Conservation (phyloP, 92 coral and sea anemone species). For the Pocillopora meandrina region DNA sequence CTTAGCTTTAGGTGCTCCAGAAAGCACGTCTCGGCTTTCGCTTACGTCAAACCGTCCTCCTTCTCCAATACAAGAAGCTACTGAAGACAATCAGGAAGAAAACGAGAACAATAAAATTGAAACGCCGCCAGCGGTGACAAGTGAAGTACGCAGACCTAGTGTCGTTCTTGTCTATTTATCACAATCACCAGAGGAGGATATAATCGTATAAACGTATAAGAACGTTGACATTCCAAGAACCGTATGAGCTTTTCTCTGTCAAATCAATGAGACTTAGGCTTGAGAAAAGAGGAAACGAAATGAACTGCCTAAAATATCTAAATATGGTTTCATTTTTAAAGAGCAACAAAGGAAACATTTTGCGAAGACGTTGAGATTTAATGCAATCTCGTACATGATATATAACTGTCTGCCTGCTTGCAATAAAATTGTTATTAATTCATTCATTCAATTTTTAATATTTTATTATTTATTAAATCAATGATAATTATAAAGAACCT, state of each 20-base stretch:
- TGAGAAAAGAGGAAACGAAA: neutral
- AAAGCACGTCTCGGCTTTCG: conserved; percentile 3
- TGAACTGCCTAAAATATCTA: neutral
- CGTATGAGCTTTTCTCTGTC: neutral
- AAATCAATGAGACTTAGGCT: neutral
- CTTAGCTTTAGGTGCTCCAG: conserved; percentile 20
- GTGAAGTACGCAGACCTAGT: conserved; percentile 15
- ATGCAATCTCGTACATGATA: no score
- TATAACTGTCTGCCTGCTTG: no score
- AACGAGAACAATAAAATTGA: neutral
- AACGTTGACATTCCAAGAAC: neutral
- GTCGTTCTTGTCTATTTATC: conserved; percentile 37
- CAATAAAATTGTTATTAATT: no score
- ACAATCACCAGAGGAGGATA: conserved; percentile 35
- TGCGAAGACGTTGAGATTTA: no score
- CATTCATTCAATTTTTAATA: no score
- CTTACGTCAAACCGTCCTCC: neutral
- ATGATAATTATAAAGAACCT: no score
- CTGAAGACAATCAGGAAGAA: conserved; percentile 23
- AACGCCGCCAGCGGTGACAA: neutral
- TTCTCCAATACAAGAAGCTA: conserved; percentile 19
- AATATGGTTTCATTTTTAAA: neutral
- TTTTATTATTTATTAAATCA: no score
- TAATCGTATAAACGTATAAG: conserved; percentile 13
- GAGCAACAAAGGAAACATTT: neutral